A percentile compares a stretch with the other conserved stretches of the same genome.
Evolutionary conservation across 2,888 invertebrate genomes (phyloP).

Genomic region (Tenodera sinensis): DNA sequence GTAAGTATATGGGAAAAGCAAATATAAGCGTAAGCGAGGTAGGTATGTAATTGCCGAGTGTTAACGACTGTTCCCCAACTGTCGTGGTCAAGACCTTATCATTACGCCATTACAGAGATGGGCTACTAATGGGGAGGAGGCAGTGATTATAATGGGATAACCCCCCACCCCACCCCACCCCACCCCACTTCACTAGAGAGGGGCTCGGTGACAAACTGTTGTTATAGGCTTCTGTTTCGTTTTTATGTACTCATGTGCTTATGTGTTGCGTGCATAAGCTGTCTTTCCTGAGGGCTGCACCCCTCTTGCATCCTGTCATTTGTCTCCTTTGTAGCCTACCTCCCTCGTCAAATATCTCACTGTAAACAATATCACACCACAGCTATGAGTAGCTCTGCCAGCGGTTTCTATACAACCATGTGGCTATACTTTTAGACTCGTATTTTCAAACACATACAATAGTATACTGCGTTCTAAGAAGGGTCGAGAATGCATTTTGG

Average conservation of each 20-base stretch:
- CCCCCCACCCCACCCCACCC: not conserved
- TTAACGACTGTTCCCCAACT: not conserved
- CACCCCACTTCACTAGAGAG: not conserved
- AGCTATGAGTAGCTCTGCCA: too few relatives aligned
- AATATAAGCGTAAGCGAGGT: too few relatives aligned
- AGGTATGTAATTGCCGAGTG: too few relatives aligned
- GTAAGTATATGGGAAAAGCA: too few relatives aligned
- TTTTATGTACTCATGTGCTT: not conserved
- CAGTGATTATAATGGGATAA: slow-evolving; percentile 12
- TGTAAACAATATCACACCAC: too few relatives aligned
- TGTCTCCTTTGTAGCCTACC: not conserved
- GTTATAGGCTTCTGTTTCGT: not conserved
- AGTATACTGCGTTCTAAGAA: too few relatives aligned
- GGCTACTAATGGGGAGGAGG: slow-evolving; percentile 1
- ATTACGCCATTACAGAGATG: not conserved
- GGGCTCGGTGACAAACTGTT: not conserved
- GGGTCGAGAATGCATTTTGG: too few relatives aligned
- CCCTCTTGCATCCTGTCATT: not conserved
- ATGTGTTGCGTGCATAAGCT: not conserved
- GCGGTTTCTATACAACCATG: too few relatives aligned
- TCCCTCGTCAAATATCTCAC: too few relatives aligned
- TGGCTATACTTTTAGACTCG: too few relatives aligned
- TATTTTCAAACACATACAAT: too few relatives aligned
- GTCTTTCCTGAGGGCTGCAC: not conserved
- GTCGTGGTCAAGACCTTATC: not conserved